Percentiles rank a stretch among this genome's conserved stretches.
These are phyloP conservation scores for Aricia artaxerxes DNA, from an alignment of 2,888 invertebrate genomes.

Conservation along the genomic window DNA sequence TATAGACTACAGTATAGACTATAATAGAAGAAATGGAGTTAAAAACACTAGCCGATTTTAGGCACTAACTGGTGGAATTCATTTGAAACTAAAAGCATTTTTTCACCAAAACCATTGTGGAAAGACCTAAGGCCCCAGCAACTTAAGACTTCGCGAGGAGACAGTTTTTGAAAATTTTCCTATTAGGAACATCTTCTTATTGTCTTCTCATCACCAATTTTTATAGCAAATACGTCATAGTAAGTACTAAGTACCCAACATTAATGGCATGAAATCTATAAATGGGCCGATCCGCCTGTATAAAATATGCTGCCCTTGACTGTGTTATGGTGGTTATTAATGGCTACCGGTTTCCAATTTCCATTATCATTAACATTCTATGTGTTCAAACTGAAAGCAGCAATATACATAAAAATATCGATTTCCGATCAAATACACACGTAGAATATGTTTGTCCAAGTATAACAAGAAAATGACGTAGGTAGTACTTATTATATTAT, in stretches of 20 bases:
- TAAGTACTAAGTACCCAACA: neutral
- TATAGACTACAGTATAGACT: no score
- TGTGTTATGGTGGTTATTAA: slow-evolving; percentile 19
- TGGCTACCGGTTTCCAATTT: slow-evolving; percentile 4
- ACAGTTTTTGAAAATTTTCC: no score
- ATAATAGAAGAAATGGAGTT: no score
- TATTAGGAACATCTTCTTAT: no score
- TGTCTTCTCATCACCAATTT: neutral
- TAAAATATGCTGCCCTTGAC: slow-evolving; percentile 24
- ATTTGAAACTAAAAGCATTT: no score
- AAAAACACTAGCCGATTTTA: no score
- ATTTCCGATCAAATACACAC: neutral
- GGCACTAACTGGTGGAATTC: no score
- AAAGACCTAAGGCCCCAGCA: no score
- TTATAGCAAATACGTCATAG: neutral
- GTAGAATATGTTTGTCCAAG: neutral
- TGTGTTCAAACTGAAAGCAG: neutral
- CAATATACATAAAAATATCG: slow-evolving; percentile 21
- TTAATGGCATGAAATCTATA: neutral
- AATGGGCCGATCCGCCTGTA: slow-evolving; percentile 10
- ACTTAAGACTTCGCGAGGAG: no score
- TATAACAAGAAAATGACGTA: neutral
- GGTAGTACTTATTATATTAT: neutral
- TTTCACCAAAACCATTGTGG: no score
- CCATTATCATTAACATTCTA: slow-evolving; percentile 11